Evolutionary conservation across 2,113 vertebrate species (phyloP).

Genomic region (human (Homo sapiens)): DNA sequence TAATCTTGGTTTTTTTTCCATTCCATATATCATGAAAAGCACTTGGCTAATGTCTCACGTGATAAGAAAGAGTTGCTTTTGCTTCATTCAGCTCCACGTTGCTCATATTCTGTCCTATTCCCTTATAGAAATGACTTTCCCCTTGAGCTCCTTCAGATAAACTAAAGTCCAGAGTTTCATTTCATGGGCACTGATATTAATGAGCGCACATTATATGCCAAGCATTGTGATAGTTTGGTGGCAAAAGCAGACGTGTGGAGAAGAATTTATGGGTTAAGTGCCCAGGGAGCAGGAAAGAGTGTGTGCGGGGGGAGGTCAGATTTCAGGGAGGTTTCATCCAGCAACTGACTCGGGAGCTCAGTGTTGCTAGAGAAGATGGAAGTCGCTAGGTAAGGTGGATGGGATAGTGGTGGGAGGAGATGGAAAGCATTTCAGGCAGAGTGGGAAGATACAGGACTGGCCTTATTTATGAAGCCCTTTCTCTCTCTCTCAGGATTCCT

Average conservation of each 20-base stretch:
- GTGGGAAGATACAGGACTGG: neutral
- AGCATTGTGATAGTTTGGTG: neutral
- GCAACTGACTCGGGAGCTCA: neutral
- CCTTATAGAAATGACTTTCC: neutral
- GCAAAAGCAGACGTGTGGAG: neutral
- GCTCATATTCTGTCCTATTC: neutral
- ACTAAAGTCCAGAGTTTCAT: neutral
- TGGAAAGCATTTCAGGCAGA: neutral
- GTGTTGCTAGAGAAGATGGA: neutral
- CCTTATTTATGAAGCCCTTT: neutral
- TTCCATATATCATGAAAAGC: neutral
- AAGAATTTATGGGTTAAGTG: neutral
- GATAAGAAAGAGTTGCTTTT: neutral
- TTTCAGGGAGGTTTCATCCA: neutral
- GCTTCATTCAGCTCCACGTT: neutral
- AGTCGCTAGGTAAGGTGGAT: neutral
- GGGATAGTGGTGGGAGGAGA: neutral
- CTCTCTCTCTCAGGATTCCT: neutral
- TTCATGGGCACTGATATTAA: neutral
- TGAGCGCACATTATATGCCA: neutral
- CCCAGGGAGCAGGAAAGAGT: neutral
- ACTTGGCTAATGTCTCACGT: neutral
- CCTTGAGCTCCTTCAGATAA: neutral
- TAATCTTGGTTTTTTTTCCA: neutral
- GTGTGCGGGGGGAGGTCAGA: too few species aligned